phyloP scores from a whole-genome alignment of 2,113 vertebrate species.

The Montifringilla adamsi region DNA sequence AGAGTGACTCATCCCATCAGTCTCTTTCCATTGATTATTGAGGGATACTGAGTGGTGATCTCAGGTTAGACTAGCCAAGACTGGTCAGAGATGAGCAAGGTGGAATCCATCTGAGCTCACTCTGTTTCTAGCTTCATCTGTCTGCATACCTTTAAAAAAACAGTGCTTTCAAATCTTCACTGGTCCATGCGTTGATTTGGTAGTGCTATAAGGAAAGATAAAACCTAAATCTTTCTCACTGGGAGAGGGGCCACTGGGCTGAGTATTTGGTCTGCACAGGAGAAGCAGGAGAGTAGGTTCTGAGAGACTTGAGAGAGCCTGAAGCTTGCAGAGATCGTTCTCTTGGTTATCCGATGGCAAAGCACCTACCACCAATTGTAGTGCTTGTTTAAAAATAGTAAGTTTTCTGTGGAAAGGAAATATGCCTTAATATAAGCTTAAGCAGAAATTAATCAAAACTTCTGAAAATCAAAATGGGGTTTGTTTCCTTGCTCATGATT shows the following conservation, averaged over 20 bases:
- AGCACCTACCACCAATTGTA: neutral
- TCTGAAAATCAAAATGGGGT: neutral
- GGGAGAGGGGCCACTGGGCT: neutral
- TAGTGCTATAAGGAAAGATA: neutral
- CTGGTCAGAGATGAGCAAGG: neutral
- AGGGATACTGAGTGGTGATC: neutral
- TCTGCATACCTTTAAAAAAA: neutral
- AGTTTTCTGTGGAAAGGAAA: neutral
- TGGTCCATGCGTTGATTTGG: neutral
- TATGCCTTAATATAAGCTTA: neutral
- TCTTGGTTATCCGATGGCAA: neutral
- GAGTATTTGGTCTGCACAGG: neutral
- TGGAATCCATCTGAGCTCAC: neutral
- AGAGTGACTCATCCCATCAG: neutral
- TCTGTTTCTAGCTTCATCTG: neutral
- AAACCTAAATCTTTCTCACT: neutral
- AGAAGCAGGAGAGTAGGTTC: neutral
- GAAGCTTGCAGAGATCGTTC: neutral
- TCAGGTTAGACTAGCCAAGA: neutral
- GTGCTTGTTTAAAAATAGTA: neutral
- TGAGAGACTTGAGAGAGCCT: neutral
- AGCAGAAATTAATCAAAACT: neutral
- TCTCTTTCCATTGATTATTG: neutral
- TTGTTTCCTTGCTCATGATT: neutral
- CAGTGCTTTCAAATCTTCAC: neutral